Conservation (phyloP, 2,888 invertebrate genomes). For the Alviniconcha strummeri region DNA sequence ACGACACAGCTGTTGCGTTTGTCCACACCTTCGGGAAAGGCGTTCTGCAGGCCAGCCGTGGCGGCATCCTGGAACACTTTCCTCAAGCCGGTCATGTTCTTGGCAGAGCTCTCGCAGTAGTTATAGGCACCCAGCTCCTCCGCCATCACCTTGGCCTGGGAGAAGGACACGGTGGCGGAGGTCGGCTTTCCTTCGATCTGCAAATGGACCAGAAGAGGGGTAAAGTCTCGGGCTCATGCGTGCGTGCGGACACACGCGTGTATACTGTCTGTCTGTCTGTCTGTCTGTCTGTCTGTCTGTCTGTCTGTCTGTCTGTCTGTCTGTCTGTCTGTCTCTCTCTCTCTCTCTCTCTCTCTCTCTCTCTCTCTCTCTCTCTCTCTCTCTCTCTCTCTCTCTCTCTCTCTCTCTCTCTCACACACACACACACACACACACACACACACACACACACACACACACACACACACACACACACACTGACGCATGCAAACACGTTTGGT, state of each 20-base stretch:
- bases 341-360: background rate
- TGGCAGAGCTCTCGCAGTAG: conserved; percentile 60
- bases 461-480: too few species aligned
- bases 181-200: conserved; percentile 35
- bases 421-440: too few species aligned
- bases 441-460: too few species aligned
- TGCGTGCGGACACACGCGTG: background rate
- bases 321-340: conserved; percentile 5
- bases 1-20: conserved; percentile 42
- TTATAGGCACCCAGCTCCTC: conserved; percentile 53
- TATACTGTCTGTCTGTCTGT: too few species aligned
- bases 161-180: conserved; percentile 31
- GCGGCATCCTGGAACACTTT: conserved; percentile 56
- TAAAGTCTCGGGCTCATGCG: conserved; percentile 11
- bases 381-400: too few species aligned
- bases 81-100: conserved; percentile 53
- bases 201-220: background rate
- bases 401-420: too few species aligned
- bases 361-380: background rate
- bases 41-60: conserved; percentile 34
- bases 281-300: too few species aligned
- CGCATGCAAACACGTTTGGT: too few species aligned
- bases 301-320: conserved; percentile 21
- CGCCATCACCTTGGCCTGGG: conserved; percentile 54
- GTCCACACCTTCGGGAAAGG: conserved; percentile 25